Base-by-base conservation (phyloP, 2,113 vertebrate genomes). In the Cavia aperea region DNA sequence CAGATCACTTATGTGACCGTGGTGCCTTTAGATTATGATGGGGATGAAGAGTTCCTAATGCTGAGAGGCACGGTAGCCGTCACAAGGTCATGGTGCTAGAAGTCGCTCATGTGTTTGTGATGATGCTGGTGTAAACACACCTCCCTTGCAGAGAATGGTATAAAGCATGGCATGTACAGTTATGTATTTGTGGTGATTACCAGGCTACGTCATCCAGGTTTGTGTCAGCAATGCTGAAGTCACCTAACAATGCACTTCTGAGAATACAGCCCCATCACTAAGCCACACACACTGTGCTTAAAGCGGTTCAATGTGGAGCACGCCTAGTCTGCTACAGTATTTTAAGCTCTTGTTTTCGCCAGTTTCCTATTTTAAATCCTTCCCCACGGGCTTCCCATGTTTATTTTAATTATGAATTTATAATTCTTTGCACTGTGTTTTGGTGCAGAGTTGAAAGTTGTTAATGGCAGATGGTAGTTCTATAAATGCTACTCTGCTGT, bases 321-420 rank as follows among this genome's bases (percentile, higher is more conserved):
- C 23, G 89, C 21, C 7, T 39, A n/a, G 68, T 54, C 92, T 51
- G 15, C 78, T 36, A n/a, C 49, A 21, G 26, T 60, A 78, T 73
- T 90, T 89, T 66, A 72, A 85, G 72, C 15, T 83, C 56, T 56
- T 68, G 51, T 39, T 66, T 58, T 26, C 18, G 51, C 39, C 33
- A 36, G 56, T 86, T 70, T 93, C 21, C 56, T 90, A 26, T 90
- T 82, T 93, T 63, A 39, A 81, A 29, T 15, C 63, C 87, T 77
- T 49, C 39, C 43, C 46, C n/a, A n/a, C 4, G 49, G 21, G n/a
- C 62, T 88, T 86, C 63, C 31, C 68, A 79, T 15, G 56, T 79
- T 73, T 84, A 29, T 94, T 92, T 93, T 36, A 92, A 79, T 84
- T 81, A 33, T 46, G 51, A 93, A 79, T 79, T 90, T 83, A 75